phyloP scores from a whole-genome alignment of 2,797 vertebrate genomes.

The Myotis planiceps region DNA sequence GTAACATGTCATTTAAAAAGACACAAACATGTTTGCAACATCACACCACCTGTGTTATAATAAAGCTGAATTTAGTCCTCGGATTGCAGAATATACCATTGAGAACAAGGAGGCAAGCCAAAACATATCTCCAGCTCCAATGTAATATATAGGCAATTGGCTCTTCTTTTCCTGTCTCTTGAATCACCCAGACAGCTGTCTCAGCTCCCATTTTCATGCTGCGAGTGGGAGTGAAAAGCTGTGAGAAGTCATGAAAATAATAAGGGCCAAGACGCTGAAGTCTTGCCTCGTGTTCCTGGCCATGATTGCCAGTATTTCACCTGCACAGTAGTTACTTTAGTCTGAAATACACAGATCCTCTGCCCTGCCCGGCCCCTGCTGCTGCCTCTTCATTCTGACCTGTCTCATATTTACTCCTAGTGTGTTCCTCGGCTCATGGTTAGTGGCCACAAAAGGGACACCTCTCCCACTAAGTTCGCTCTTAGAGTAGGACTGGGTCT shows the following conservation, averaged over 20 bases:
- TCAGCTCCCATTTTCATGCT: background rate
- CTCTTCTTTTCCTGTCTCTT: background rate
- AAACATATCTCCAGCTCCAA: background rate
- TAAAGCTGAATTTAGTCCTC: background rate
- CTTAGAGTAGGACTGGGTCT: background rate
- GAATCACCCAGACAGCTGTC: background rate
- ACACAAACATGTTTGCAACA: background rate
- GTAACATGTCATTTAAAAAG: background rate
- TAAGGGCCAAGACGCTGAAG: accelerated
- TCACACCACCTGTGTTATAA: background rate
- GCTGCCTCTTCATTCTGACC: accelerated
- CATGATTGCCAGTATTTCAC: background rate
- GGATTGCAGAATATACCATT: background rate
- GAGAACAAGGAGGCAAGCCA: background rate
- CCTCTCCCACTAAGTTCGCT: background rate
- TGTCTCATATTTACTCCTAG: background rate
- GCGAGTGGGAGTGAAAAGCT: background rate
- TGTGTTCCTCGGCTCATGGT: background rate
- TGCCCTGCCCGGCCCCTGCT: background rate
- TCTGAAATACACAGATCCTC: background rate
- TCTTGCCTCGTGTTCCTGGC: background rate
- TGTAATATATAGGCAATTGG: background rate
- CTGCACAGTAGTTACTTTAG: background rate
- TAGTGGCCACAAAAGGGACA: background rate
- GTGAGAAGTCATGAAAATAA: background rate